A percentile compares a stretch with the other conserved stretches of the same genome.
Conservation (phyloP, 2,888 invertebrate genomes). For the Eristalinus sepulchralis region DNA sequence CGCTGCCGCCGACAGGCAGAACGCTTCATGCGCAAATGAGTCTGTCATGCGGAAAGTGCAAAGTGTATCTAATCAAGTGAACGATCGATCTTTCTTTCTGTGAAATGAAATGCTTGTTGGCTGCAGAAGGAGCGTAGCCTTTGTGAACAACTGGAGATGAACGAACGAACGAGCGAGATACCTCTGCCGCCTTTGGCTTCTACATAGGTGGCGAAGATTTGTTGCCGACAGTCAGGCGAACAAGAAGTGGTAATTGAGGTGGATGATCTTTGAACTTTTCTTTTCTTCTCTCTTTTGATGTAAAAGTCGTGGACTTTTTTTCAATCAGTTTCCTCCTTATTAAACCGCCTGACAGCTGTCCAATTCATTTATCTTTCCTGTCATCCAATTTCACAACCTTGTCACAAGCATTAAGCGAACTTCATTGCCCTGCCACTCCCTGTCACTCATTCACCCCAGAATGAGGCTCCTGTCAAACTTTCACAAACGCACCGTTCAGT, state of each 20-base stretch:
- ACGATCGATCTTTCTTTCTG: slow-evolving; percentile 48
- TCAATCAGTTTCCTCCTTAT: no score
- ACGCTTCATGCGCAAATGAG: slow-evolving; percentile 44
- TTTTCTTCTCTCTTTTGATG: no score
- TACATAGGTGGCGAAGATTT: neutral
- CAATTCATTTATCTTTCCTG: neutral
- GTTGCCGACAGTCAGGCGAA: neutral
- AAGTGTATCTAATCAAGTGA: slow-evolving; percentile 62
- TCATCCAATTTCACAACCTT: neutral
- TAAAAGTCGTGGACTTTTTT: no score
- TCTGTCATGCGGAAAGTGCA: slow-evolving; percentile 62
- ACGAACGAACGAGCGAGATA: slow-evolving; percentile 26
- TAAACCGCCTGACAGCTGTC: neutral
- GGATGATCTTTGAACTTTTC: neutral
- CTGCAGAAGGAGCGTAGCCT: slow-evolving; percentile 12
- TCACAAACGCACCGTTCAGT: neutral
- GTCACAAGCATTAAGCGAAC: neutral
- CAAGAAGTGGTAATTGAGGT: neutral
- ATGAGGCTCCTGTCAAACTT: neutral
- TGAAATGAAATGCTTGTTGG: slow-evolving; percentile 56
- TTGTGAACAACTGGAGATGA: slow-evolving; percentile 16
- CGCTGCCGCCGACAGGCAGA: neutral
- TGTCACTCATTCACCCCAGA: neutral
- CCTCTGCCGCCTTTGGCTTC: neutral
- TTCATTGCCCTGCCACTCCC: neutral